Conservation (phyloP, 2,888 invertebrate species). For the Phyllotreta striolata region DNA sequence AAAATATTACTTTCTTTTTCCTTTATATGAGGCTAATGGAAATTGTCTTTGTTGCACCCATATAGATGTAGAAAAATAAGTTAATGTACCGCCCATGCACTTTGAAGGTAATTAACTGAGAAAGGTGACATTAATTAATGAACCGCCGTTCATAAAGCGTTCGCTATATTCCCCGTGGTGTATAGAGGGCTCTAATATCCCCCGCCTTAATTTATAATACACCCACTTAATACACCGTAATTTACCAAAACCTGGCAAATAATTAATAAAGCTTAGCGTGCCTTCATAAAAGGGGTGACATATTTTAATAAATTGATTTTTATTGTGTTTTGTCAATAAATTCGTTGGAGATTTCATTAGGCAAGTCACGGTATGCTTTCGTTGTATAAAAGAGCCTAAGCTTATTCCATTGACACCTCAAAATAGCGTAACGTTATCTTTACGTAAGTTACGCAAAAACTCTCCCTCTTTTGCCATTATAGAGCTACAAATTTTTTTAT, state of each 20-base stretch:
- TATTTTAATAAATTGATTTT: constrained; percentile 48
- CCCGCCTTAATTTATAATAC: constrained; percentile 46
- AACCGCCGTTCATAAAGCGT: constrained; percentile 46
- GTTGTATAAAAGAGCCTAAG: constrained; percentile 3
- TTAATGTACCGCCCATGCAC: constrained; percentile 29
- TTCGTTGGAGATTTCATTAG: constrained; percentile 33
- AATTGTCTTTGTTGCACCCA: no score
- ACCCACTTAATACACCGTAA: constrained; percentile 47
- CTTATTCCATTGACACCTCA: no score
- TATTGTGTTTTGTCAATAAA: constrained; percentile 40
- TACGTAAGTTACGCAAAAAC: no score
- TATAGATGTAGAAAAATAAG: no score
- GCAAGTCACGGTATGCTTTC: constrained; percentile 25
- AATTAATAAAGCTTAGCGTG: constrained; percentile 48
- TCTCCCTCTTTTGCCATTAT: neutral
- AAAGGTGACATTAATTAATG: constrained; percentile 57
- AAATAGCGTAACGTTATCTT: no score
- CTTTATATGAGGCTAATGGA: no score
- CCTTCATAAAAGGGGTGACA: constrained; percentile 42
- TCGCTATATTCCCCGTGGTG: constrained; percentile 41
- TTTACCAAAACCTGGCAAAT: constrained; percentile 46
- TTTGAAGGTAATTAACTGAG: constrained; percentile 53
- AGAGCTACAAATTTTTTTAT: neutral
- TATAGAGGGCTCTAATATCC: constrained; percentile 39
- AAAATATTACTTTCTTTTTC: no score